phyloP scores from a whole-genome alignment of 2,888 invertebrate species.

The Phengaris alcon region DNA sequence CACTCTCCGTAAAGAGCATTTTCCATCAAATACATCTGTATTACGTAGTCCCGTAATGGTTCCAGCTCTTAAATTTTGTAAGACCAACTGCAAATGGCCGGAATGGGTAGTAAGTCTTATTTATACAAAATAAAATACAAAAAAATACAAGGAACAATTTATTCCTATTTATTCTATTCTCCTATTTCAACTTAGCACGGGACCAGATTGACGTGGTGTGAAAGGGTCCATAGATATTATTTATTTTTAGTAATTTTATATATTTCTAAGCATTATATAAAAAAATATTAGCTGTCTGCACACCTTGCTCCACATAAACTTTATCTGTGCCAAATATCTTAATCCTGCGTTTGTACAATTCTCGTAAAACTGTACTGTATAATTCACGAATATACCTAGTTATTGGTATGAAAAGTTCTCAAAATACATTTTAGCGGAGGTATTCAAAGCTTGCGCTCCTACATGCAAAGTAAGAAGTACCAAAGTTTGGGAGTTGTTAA shows the following conservation, averaged over 20 bases:
- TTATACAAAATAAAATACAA: neutral
- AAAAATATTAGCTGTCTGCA: too few species aligned
- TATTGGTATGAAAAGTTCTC: neutral
- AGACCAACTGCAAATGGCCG: neutral
- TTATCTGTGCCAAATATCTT: too few species aligned
- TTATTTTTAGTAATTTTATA: too few species aligned
- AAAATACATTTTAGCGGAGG: neutral
- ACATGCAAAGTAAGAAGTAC: conserved; percentile 1
- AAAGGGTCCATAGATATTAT: too few species aligned
- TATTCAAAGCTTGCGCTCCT: neutral
- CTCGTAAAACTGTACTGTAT: too few species aligned
- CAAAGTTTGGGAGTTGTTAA: neutral
- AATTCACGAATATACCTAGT: neutral
- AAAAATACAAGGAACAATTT: neutral
- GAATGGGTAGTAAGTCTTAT: neutral
- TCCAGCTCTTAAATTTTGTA: neutral
- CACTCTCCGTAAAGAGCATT: neutral
- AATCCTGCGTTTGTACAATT: too few species aligned
- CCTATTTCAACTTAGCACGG: too few species aligned
- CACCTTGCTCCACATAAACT: too few species aligned
- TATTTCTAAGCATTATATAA: too few species aligned
- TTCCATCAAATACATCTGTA: neutral
- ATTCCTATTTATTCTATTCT: neutral
- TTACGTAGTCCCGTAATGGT: conserved; percentile 2
- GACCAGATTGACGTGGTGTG: too few species aligned